phyloP scores from a whole-genome alignment of 2,888 invertebrate species.

The Tenthredo livida region DNA sequence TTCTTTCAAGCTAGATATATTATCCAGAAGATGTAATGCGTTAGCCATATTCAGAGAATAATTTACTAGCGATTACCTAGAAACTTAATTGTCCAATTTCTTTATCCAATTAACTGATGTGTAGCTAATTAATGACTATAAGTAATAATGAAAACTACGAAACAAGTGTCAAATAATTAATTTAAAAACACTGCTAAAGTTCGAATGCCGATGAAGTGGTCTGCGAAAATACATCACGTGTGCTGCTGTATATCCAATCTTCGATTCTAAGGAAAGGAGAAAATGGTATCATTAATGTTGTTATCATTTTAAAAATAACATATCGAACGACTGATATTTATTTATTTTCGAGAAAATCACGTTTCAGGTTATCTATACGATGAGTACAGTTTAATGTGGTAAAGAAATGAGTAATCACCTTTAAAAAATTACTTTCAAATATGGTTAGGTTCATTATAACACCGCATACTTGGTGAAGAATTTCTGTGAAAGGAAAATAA shows the following conservation, averaged over 20 bases:
- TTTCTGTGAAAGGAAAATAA: slow-evolving; percentile 10
- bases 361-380: slow-evolving; percentile 17
- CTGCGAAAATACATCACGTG: not conserved
- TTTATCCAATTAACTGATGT: not conserved
- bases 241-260: not conserved
- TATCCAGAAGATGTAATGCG: not conserved
- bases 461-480: slow-evolving; percentile 20
- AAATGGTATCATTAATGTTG: not conserved
- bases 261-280: slow-evolving; percentile 8
- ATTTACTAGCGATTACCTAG: not conserved
- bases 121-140: not conserved
- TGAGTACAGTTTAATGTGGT: not conserved
- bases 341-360: not conserved
- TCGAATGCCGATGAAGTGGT: not conserved
- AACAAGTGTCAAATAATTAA: not conserved
- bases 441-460: not conserved
- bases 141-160: not conserved
- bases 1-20: not conserved
- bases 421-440: not conserved
- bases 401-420: slow-evolving; percentile 7
- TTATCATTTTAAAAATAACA: not conserved
- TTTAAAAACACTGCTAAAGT: not conserved
- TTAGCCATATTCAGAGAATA: not conserved
- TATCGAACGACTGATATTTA: not conserved
- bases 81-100: not conserved